A percentile compares a stretch with the other conserved stretches of the same genome.
Conservation (phyloP, 2,797 vertebrate species). For the Takifugu rubripes region DNA sequence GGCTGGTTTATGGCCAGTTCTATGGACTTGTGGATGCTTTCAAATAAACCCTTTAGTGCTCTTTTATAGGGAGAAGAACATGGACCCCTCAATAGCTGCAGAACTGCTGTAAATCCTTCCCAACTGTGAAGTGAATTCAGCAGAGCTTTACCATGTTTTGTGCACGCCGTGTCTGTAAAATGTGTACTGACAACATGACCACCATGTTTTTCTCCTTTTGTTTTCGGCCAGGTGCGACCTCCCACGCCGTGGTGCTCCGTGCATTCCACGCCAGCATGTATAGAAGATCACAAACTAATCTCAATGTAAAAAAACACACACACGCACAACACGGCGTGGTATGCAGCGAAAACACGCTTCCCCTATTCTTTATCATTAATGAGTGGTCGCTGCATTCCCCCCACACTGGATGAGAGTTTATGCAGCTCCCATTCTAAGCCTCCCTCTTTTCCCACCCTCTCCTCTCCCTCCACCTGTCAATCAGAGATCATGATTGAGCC, state of each 20-base stretch:
- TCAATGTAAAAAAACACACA: slow-evolving; percentile 20
- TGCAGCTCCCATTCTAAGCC: slow-evolving; percentile 57
- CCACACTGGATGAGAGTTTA: slow-evolving; percentile 61
- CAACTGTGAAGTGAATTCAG: slow-evolving; percentile 37
- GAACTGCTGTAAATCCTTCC: slow-evolving; percentile 31
- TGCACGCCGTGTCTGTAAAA: slow-evolving; percentile 21
- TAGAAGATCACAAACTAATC: slow-evolving; percentile 63
- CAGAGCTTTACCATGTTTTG: slow-evolving; percentile 27
- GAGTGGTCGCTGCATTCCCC: slow-evolving; percentile 51
- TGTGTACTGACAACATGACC: slow-evolving; percentile 10
- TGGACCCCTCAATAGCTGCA: slow-evolving; percentile 38
- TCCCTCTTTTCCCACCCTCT: slow-evolving; percentile 72
- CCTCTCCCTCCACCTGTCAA: slow-evolving; percentile 68
- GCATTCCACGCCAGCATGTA: slow-evolving; percentile 26
- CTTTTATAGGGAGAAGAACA: slow-evolving; percentile 60
- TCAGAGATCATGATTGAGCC: slow-evolving; percentile 72
- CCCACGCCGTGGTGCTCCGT: slow-evolving; percentile 47
- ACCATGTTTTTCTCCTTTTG: slow-evolving; percentile 2
- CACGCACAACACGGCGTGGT: slow-evolving; percentile 43
- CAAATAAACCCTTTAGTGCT: slow-evolving; percentile 56
- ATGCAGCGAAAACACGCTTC: slow-evolving; percentile 59
- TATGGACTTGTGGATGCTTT: slow-evolving; percentile 67
- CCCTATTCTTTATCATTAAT: slow-evolving; percentile 70
- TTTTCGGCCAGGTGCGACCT: slow-evolving; percentile 24
- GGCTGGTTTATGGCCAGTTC: slow-evolving; percentile 67